phyloP scores from a whole-genome alignment of 2,113 vertebrate genomes.

The Globicephala melas region DNA sequence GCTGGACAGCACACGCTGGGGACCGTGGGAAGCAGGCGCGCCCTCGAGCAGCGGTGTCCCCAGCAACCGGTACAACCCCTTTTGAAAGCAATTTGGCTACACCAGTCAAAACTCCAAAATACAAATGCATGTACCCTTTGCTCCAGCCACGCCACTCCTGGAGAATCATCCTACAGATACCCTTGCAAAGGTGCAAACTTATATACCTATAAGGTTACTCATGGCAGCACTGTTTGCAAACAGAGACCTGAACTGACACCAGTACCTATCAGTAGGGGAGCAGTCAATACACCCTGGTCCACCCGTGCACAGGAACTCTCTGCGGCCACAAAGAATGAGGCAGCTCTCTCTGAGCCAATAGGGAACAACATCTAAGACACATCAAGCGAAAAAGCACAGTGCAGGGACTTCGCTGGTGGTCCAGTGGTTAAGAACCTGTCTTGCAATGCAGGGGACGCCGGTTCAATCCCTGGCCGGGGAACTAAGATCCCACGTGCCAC shows the following conservation, averaged over 20 bases:
- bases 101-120: not conserved
- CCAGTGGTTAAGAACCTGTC: too few relatives aligned
- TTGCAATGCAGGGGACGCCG: too few relatives aligned
- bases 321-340: not conserved
- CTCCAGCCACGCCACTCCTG: too few relatives aligned
- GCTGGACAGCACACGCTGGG: not conserved
- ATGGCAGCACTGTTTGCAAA: too few relatives aligned
- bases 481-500: too few relatives aligned
- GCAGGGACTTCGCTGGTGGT: too few relatives aligned
- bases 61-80: fast-evolving
- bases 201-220: too few relatives aligned
- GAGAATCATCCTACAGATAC: not conserved
- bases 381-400: not conserved
- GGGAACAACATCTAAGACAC: not conserved
- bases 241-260: not conserved
- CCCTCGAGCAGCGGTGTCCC: not conserved
- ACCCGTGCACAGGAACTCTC: not conserved
- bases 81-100: not conserved
- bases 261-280: fast-evolving
- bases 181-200: not conserved
- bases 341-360: not conserved
- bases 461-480: too few relatives aligned
- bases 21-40: fast-evolving
- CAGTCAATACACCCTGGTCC: too few relatives aligned
- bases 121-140: not conserved